Conservation (phyloP, 1,140 invertebrate genomes). For the Hermatobates lingyangjiaoensis region DNA sequence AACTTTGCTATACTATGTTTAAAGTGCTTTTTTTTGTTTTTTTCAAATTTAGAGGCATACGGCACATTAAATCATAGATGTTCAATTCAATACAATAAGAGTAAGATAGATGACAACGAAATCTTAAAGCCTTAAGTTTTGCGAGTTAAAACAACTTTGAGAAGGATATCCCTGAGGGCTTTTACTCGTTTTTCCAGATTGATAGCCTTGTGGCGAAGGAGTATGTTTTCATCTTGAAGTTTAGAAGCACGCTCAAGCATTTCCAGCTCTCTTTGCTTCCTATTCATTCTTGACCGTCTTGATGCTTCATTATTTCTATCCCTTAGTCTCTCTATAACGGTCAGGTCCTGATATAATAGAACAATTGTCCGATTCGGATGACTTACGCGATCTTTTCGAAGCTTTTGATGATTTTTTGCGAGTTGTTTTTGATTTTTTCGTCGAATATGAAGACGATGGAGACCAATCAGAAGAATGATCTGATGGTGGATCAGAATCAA, state of each 20-base stretch:
- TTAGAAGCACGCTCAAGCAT: conserved; percentile 22
- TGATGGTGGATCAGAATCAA: conserved; percentile 1
- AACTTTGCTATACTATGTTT: too few relatives aligned
- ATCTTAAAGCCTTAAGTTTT: too few relatives aligned
- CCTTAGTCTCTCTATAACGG: conserved; percentile 40
- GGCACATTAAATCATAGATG: too few relatives aligned
- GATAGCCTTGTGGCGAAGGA: conserved; percentile 28
- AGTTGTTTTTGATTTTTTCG: background rate
- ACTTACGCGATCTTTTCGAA: background rate
- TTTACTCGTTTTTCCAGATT: conserved; percentile 29
- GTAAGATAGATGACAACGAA: too few relatives aligned
- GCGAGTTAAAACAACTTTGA: conserved; percentile 13
- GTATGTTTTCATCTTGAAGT: conserved; percentile 26
- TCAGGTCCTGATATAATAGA: conserved; percentile 10
- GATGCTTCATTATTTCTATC: conserved; percentile 61
- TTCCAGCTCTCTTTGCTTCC: conserved; percentile 41
- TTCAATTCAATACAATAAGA: too few relatives aligned
- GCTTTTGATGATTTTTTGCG: background rate
- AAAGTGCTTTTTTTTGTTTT: too few relatives aligned
- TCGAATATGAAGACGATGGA: background rate
- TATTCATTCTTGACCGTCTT: conserved; percentile 44
- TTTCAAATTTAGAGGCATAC: too few relatives aligned
- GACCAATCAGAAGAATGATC: conserved; percentile 3
- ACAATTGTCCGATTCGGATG: conserved; percentile 1
- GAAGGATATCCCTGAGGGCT: conserved; percentile 25